Base-by-base conservation (phyloP, 2,888 invertebrate genomes). In the Acanthosoma haemorrhoidale region DNA sequence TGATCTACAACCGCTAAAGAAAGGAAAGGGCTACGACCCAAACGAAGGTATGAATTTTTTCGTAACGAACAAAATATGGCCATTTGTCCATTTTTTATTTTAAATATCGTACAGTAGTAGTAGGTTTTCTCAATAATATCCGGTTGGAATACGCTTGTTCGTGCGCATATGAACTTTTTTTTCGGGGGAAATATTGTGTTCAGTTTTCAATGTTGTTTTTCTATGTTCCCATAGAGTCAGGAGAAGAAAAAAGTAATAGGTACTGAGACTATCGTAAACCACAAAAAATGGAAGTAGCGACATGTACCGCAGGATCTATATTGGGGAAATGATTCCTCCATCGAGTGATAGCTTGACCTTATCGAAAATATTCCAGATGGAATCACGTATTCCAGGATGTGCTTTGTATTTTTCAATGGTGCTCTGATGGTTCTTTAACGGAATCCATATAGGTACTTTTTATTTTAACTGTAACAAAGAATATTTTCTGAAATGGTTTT, bases 1-100 rank as follows among this genome's bases (percentile, higher is more conserved):
- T 77, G 89, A 90, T 78, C 84, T 90, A 43, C 85, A 87, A 75
- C 83, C 86, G 2, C 77, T 87, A 39, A 82, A 84, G 21, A 77
- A 78, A 69, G 80, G 79, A 61, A 79, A 81, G 38, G 82, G 83
- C 70, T 86, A 84, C 77, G 87, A 87, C 77, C 85, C 86, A 0
- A 81, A 83, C 21, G 85, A 86, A 75, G 87, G 87, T 82, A 76
- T 77, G 75, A n/a, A n/a, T n/a, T n/a, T n/a, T n/a, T 4, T 4
- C 4, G 32, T 32, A 32, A 6, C 4, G 9, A 32, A 32, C 4
- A 32, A 32, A 32, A 34, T 13, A 16, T 36, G 15, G 13, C 15
- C 11, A 61, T n/a, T n/a, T 29, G 38, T 29, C n/a, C 15, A 31
- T n/a, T n/a, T n/a, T n/a, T n/a, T n/a, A n/a, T n/a, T n/a, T n/a